These are phyloP conservation scores for Magallana gigas DNA, from an alignment of 1,140 invertebrate genomes.

Conservation along the genomic window DNA sequence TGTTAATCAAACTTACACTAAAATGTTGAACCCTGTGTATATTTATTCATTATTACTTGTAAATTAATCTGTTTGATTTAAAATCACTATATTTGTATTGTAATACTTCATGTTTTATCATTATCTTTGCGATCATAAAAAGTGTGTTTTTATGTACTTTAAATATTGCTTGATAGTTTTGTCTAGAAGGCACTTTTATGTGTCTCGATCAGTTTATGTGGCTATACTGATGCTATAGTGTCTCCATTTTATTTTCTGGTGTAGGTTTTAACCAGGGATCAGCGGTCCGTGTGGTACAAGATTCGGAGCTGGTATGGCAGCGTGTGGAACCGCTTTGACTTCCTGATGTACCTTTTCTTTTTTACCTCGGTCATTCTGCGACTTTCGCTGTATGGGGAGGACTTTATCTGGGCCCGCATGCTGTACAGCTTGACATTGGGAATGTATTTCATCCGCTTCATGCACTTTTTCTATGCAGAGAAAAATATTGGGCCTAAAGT, in stretches of 20 bases:
- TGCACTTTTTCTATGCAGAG: slow-evolving; percentile 76
- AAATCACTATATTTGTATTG: no score
- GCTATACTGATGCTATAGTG: no score
- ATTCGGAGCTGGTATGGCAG: slow-evolving; percentile 70
- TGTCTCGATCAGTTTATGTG: no score
- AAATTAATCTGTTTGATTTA: no score
- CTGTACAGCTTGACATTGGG: slow-evolving; percentile 72
- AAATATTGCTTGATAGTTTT: no score
- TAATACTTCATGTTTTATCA: no score
- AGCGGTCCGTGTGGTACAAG: slow-evolving; percentile 69
- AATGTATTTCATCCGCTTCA: slow-evolving; percentile 73
- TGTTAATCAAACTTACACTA: no score
- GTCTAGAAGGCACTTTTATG: no score
- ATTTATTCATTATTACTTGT: no score
- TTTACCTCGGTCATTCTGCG: slow-evolving; percentile 71
- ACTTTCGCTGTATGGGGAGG: slow-evolving; percentile 56
- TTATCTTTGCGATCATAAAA: no score
- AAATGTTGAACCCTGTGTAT: no score
- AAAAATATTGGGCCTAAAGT: slow-evolving; percentile 78
- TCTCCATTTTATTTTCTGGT: neutral
- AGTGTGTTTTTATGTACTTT: no score
- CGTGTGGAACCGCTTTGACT: slow-evolving; percentile 76
- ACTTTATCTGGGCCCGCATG: slow-evolving; percentile 67
- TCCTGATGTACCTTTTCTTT: slow-evolving; percentile 72
- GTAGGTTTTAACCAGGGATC: slow-evolving; percentile 69